phyloP scores from a whole-genome alignment of 53 echinoderm and acorn worm species.

The Patiria pectinifera region DNA sequence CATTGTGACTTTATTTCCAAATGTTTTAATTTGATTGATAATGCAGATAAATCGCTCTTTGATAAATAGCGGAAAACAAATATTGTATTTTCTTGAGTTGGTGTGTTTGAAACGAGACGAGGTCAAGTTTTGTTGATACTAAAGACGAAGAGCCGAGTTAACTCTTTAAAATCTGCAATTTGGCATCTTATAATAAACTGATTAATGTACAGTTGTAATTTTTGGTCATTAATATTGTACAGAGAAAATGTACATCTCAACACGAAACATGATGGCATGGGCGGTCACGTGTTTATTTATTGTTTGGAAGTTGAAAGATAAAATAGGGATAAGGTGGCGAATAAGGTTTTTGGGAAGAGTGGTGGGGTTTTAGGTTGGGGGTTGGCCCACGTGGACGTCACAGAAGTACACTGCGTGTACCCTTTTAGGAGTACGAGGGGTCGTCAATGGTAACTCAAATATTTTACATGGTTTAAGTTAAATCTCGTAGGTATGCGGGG shows the following conservation, averaged over 20 bases:
- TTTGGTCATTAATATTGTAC: background rate
- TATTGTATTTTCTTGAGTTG: background rate
- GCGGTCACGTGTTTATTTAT: background rate
- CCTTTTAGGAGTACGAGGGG: no score
- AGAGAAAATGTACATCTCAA: background rate
- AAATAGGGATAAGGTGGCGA: background rate
- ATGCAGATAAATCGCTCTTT: no score
- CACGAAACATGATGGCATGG: background rate
- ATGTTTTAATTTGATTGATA: background rate
- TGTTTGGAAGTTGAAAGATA: background rate
- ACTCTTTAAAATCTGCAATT: background rate
- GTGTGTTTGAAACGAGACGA: background rate
- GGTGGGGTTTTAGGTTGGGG: no score
- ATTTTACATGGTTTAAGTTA: no score
- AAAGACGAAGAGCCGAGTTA: background rate
- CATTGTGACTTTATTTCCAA: background rate
- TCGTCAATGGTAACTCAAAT: no score
- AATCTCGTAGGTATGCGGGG: no score
- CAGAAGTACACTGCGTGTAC: no score
- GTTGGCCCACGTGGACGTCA: no score
- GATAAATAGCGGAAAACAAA: background rate
- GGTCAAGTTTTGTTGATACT: background rate
- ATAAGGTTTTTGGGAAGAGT: no score
- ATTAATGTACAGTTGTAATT: slow-evolving; percentile 10
- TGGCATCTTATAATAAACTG: background rate